Conservation (phyloP, 2,797 vertebrate species). For the Sphenodon punctatus region DNA sequence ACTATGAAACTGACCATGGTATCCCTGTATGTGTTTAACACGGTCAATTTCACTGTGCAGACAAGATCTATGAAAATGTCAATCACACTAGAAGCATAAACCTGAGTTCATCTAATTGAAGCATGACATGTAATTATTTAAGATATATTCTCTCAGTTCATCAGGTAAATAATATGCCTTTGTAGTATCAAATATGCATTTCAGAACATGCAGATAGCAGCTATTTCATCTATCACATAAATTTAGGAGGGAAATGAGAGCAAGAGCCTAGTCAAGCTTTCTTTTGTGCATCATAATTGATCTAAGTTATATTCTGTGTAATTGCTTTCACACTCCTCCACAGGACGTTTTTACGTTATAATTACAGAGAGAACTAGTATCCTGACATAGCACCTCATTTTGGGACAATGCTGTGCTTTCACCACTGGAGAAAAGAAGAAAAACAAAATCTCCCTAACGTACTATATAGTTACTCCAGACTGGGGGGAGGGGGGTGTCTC, state of each 20-base stretch:
- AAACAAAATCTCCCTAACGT: neutral
- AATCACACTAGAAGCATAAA: rapidly evolving
- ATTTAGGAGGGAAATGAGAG: neutral
- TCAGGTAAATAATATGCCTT: rapidly evolving
- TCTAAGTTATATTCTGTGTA: rapidly evolving
- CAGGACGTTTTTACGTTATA: rapidly evolving
- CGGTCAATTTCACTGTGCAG: neutral
- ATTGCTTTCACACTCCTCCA: neutral
- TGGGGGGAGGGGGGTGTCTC: no score
- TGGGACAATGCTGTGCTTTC: neutral
- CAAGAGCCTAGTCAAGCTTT: neutral
- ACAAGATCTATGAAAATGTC: neutral
- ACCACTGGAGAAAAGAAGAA: neutral
- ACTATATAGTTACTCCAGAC: neutral
- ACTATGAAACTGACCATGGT: neutral
- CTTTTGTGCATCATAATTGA: neutral
- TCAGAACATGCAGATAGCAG: neutral
- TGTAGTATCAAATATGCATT: rapidly evolving
- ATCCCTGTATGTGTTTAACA: rapidly evolving
- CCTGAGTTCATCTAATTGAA: neutral
- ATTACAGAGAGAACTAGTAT: rapidly evolving
- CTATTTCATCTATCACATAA: neutral
- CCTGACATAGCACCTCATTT: neutral
- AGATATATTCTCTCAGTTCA: neutral
- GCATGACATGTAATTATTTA: neutral